Evolutionary conservation across 1,140 invertebrate species (phyloP), one percentile per base, ranked within the genome.

Genomic region (Rhynchophorus ferrugineus): DNA sequence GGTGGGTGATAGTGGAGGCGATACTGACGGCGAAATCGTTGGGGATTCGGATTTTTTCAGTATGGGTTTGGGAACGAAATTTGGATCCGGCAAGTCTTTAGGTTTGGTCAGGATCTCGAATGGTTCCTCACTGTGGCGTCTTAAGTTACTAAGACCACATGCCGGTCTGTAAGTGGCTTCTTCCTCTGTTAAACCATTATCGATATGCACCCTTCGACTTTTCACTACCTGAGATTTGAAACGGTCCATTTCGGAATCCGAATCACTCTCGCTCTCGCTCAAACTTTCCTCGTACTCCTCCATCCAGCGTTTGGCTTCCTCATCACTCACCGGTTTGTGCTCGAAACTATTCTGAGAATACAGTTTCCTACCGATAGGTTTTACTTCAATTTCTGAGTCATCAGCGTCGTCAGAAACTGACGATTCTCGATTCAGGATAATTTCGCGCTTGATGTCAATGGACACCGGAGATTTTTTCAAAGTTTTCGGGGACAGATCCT

Each of bases 1-100:
- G 14, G 33, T 45, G 14, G 53, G 45, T 3, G 53, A 49, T 16
- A 44, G 44, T 20, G 53, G 53, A 19, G 53, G 50, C 13, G 52
- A 39, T 49, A 54, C 50, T 6, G 44, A 34, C 24, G 46, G 42
- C 3, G 54, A 51, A 29, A 51, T 9, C 9, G 22, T 41, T 19
- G 43, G 39, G 17, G 49, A 44, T 7, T 67, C 62, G 63, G 64
- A 56, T 64, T 78, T 71, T 59, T 87, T 87, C 2, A 87, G 60
- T 56, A 87, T 87, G 3, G 85, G 85, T 62, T 87, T 87, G 3
- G 84, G 85, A 22, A 83, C 63, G 58, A 84, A 78, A 61, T 80
- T 78, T 0, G 76, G 79, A 63, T 78, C 78, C 1, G 77, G 75
- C 18, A 79, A 69, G 14, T 77, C 73, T 37, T 77, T 66, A 7